Base-by-base conservation (phyloP, 2,888 invertebrate species). In the Clusia tigrina region DNA sequence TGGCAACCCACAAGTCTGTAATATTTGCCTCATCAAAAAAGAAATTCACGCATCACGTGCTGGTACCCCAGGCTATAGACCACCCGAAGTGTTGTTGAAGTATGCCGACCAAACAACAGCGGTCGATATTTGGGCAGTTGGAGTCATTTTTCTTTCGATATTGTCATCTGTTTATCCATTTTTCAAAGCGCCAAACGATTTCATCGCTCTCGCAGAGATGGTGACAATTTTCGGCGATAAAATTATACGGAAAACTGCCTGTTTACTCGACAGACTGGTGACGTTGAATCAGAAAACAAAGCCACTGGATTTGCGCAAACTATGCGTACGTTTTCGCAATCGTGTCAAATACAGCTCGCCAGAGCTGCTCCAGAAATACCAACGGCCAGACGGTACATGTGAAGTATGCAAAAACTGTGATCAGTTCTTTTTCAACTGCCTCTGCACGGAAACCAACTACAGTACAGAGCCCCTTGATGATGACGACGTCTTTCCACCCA, bases 111-210 rank as follows among this genome's bases (percentile, higher is more conserved):
- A 96, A 85, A 90, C 91, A 32, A 90, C 92, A 74, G 92, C 92
- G 66, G 92, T 96, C 69, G 96, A 96, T 85, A 87, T 93, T 74
- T 96, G 96, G 95, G 93, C 95, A 55, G 89, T 89, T 51, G 95
- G 95, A 63, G 91, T 95, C 56, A 93, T 95, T 71, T 88, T 95
- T 78, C 85, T 93, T 3, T 89, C 90, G 57, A 87, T 93, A 69
- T 85, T 95, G 38, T 90, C 91, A 72, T 89, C 89, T 48, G 89
- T 93, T 12, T 93, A 92, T 85, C 94, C 94, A 58, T 91, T 95
- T 82, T 93, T 95, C 81, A 89, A 91, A 73, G 92, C 93, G 22
- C 87, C 89, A 32, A 93, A 93, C 82, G 92, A 93, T 78, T 85
- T 89, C 67, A 87, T 91, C 37, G 93, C 94, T 63, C 85, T 95